Conservation (phyloP, 2,797 vertebrate genomes). For the Cetoscarus ocellatus region DNA sequence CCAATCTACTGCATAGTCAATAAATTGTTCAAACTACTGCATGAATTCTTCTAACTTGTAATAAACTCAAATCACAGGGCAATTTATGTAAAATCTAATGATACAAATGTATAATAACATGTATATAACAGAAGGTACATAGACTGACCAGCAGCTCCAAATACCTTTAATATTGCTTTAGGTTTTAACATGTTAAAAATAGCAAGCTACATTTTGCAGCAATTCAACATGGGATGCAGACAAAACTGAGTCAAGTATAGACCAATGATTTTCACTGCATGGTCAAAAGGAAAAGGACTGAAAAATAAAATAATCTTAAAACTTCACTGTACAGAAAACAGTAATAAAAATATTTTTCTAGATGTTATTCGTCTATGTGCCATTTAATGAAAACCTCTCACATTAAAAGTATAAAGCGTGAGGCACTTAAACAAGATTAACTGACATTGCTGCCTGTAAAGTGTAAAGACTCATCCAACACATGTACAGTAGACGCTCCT, state of each 20-base stretch:
- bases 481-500: conserved; percentile 43
- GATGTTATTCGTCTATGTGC: conserved; percentile 3
- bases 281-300: conserved; percentile 75
- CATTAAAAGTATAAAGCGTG: conserved; percentile 7
- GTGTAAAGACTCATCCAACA: conserved; percentile 47
- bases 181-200: conserved; percentile 64
- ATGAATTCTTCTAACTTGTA: conserved; percentile 52
- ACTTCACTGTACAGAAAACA: conserved; percentile 21
- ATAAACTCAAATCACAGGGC: conserved; percentile 58
- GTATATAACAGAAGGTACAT: conserved; percentile 76
- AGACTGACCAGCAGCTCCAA: conserved; percentile 90
- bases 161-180: conserved; percentile 75
- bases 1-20: conserved; percentile 40
- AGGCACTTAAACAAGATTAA: conserved; percentile 28
- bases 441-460: conserved; percentile 34
- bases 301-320: conserved; percentile 1
- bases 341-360: neutral
- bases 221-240: conserved; percentile 42
- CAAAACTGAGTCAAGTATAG: conserved; percentile 46
- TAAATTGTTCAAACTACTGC: conserved; percentile 50
- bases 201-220: conserved; percentile 54
- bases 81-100: conserved; percentile 52
- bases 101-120: conserved; percentile 57
- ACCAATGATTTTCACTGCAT: conserved; percentile 28
- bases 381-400: conserved; percentile 13